Conservation (phyloP, 2,113 vertebrate species). For the Mirounga angustirostris region DNA sequence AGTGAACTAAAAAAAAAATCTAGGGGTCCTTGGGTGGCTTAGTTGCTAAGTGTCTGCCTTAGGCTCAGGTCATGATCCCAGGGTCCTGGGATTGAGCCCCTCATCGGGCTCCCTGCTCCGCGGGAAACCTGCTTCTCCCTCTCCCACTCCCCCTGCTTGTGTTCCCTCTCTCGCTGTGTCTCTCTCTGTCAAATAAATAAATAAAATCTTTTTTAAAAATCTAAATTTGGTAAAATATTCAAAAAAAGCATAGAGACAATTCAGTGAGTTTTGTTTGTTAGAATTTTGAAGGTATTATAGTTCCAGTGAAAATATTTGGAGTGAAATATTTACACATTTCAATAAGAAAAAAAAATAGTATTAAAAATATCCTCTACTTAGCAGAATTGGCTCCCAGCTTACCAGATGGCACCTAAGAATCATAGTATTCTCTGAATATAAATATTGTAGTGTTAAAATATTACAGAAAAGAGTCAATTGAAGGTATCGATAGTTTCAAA, state of each 20-base stretch:
- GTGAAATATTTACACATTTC: constrained; percentile 36
- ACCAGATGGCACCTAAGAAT: neutral
- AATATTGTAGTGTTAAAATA: constrained; percentile 41
- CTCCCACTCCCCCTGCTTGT: too few relatives aligned
- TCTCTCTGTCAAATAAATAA: too few relatives aligned
- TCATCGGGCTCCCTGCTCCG: too few relatives aligned
- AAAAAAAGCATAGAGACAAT: constrained; percentile 26
- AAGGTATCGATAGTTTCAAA: neutral
- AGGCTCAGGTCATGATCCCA: too few relatives aligned
- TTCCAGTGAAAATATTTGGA: constrained; percentile 1
- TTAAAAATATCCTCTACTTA: neutral
- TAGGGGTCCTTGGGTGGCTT: too few relatives aligned
- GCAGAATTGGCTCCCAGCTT: constrained; percentile 44
- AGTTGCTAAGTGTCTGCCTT: too few relatives aligned
- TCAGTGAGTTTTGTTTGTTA: neutral
- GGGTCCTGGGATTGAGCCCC: too few relatives aligned
- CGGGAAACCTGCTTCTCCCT: too few relatives aligned
- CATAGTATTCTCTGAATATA: constrained; percentile 26
- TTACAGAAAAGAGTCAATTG: neutral
- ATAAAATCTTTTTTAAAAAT: neutral
- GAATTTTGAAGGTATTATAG: constrained; percentile 40
- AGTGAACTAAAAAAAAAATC: constrained; percentile 27
- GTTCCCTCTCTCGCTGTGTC: too few relatives aligned
- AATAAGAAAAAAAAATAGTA: constrained; percentile 14
- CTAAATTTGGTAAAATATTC: constrained; percentile 33